Base-by-base conservation (phyloP, 2,797 vertebrate species). In the Kryptopterus vitreolus region DNA sequence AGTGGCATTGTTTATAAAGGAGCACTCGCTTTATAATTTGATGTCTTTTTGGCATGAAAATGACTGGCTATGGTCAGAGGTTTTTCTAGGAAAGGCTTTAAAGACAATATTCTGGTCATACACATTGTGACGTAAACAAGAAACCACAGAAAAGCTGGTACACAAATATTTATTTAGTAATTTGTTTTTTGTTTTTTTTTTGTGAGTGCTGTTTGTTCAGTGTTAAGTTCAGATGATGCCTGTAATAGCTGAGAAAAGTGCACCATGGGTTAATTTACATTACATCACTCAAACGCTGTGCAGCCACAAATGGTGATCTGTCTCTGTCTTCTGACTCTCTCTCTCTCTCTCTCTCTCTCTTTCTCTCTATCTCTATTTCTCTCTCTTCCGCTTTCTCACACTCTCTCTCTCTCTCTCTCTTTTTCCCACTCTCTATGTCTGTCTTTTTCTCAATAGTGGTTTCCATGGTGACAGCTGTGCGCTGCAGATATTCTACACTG, bases 381-480 rank as follows among this genome's bases (percentile, higher is more conserved):
- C 70, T 59, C 38, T 80, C 10, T 62, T 53, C 59, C 69, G 48
- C 52, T 61, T 35, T 77, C 53, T 69, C 58, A 48, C 48, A 80
- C 63, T 62, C 43, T 63, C 24, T 78, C 68, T 83, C 43, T 48
- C 74, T 61, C 29, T 73, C 46, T 80, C 18, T 68, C 12, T 43
- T 9, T 48, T 53, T 76, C 11, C 73, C 78, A 38, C n/a, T 82
- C 61, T 66, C 24, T 72, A 26, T 77, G 35, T 82, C 77, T 85
- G 46, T 48, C 80, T 66, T 59, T 78, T 66, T 76, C 82, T 63
- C 62, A 68, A 58, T 80, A 83, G 74, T 83, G 86, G 86, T 87
- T 84, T 82, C 86, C 83, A 87, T 87, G 86, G 86, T 86, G 84
- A 87, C 83, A 87, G 84, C 84, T 86, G 86, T 77, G 31, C 26